Evolutionary conservation across 1,140 invertebrate species (phyloP), one percentile per base, ranked within the genome.

Genomic region (Neodiprion fabricii): DNA sequence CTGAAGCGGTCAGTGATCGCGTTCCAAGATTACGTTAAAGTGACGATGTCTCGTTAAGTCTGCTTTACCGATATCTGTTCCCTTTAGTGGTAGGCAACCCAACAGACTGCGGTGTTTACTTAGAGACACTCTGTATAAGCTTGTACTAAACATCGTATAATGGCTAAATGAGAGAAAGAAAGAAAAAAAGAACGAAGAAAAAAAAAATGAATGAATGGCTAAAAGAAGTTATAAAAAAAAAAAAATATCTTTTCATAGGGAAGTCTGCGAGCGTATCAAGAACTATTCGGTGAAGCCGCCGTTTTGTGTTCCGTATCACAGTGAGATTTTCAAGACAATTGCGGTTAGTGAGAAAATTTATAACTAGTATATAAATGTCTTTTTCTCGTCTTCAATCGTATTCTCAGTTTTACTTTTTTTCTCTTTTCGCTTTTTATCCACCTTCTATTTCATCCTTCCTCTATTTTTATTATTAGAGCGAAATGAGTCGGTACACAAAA

Each of bases 231-330:
- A 17, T 8, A 61, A 17, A 61, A 61, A 61, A 61, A 70, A 47
- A 72, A 66, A 61, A 71, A 10, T 48, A 66, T 71, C 40, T 69
- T 72, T 70, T 49, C 47, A 49, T 84, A 94, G 93, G 76, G 85
- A 89, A 67, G 88, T 94, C 28, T 92, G 91, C 76, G 89, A 91
- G 73, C 89, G 91, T 86, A 93, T 94, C 11, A 91, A 92, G 70
- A 89, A 91, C n/a, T 89, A 91, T 53, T 94, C 93, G 0, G 89
- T 91, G 0, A 89, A 89, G 77, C 88, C 91, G 1, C 94, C 94
- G 0, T 95, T 95, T 83, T 91, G 92, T 79, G 93, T 95, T 40
- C 94, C 94, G 3, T 93, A 92, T 83, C 93, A 94, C 85, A 90
- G 91, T 72, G 90, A 89, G 74, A 91, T 95, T 14, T 94, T 92